Base-by-base conservation (phyloP, 2,888 invertebrate genomes). In the Euzophera pinguis region DNA sequence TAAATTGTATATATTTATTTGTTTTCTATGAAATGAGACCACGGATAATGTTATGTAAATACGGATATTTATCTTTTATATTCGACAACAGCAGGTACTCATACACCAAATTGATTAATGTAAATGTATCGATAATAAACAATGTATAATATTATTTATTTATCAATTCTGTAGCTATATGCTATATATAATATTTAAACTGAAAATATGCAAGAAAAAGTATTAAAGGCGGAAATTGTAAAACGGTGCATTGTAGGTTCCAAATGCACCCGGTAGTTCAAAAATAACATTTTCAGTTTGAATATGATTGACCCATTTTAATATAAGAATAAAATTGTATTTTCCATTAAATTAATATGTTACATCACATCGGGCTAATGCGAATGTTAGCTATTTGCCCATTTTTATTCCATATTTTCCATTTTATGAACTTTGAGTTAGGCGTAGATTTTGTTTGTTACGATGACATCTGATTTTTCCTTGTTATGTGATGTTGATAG, bases 101-200 rank as follows among this genome's bases (percentile, higher is more conserved):
- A 57, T 51, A 61, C 56, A 65, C 64, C 60, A 65, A 67, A 66
- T 58, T 60, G 57, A 53, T 53, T 60, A 58, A 38, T 61, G 42
- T 52, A 60, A 61, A 60, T 55, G 45, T 55, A 53, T 32, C 50
- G 53, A 34, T 22, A 54, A 38, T 48, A 42, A 37, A 48, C 39
- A 54, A 50, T 56, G 53, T 59, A 50, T 51, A 51, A 53, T 50
- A 27, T 52, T 57, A 59, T 60, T 60, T 66, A 64, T 64, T 60
- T 56, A 54, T 49, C 39, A 9, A 27, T 7, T 12, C 3, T 12
- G 43, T n/a, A 27, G 27, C 22, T 43, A 0, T 4, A 29, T 43
- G 27, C 2, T 39, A 39, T 9, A 9, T 38, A 8, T 13, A 56
- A 61, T 63, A 60, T 61, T 60, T 60, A 55, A 55, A 54, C 52